Conservation (phyloP, 2,888 invertebrate genomes). For the Malacosoma neustria region DNA sequence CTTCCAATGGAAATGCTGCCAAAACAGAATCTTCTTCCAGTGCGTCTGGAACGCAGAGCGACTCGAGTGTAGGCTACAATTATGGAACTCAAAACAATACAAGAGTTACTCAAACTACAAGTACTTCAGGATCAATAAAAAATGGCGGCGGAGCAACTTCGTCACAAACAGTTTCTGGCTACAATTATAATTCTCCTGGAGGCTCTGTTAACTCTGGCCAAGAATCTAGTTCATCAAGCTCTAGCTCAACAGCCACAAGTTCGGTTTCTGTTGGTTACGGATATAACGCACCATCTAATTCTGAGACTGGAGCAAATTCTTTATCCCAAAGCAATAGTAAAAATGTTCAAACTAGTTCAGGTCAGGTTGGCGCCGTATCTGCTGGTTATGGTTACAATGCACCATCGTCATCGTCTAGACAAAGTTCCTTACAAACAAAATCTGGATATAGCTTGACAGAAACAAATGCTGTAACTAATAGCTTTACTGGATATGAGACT, state of each 20-base stretch:
- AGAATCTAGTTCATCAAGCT: slow-evolving; percentile 4
- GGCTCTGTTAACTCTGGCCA: slow-evolving; percentile 5
- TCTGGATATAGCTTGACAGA: background rate
- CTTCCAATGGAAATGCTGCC: slow-evolving; percentile 27
- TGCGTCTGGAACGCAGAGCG: slow-evolving; percentile 8
- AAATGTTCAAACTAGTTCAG: background rate
- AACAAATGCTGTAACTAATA: background rate
- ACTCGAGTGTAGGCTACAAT: slow-evolving; percentile 22
- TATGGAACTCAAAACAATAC: slow-evolving; percentile 20
- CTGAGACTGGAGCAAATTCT: background rate
- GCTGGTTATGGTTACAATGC: slow-evolving; percentile 24
- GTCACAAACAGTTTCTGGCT: slow-evolving; percentile 8
- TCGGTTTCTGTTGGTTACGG: slow-evolving; percentile 17
- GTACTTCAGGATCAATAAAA: background rate
- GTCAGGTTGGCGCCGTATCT: slow-evolving; percentile 3
- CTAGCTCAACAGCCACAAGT: background rate
- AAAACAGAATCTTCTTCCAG: slow-evolving; percentile 22
- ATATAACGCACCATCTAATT: slow-evolving; percentile 3
- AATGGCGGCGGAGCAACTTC: slow-evolving; percentile 2
- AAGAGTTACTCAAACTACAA: slow-evolving; percentile 7
- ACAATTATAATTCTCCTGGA: slow-evolving; percentile 1
- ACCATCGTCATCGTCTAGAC: slow-evolving; percentile 7
- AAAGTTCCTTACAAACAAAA: background rate
- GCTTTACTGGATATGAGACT: slow-evolving; percentile 1
- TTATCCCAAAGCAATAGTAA: background rate